Evolutionary conservation across 1,140 invertebrate species (phyloP), one percentile per base, ranked within the genome.

Genomic region (Zaprionus lachaisei): DNA sequence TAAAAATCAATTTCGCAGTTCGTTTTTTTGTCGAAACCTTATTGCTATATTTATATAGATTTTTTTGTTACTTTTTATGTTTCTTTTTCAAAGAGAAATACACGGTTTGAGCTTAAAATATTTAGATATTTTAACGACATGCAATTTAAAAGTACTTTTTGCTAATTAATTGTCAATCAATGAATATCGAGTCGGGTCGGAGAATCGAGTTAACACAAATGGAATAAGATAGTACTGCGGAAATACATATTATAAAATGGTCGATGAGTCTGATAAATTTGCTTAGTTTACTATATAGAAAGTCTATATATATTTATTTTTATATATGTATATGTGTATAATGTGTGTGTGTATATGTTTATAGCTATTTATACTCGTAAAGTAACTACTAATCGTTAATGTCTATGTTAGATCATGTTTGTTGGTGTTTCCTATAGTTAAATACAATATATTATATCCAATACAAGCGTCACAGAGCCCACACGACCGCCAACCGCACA

Each of bases 71-170:
- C 47, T 87, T 81, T 66, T 64, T 76, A 72, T 73, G 66, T 86
- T 89, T 89, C 85, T 89, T 89, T 89, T 89, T 89, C 22, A 89
- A 89, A 89, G 85, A 89, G 85, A 89, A 87, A 89, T 89, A 89
- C 85, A 89, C 81, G 80, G 68, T 84, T 89, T 83, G 79, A 84
- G 85, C 85, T 90, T 90, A 90, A 72, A 90, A 79, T 90, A 90
- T 76, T 90, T 72, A 90, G 89, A 90, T 81, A 90, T 85, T 85
- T 89, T 89, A 89, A 89, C 85, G 81, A 90, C 85, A 89, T 90
- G 81, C 73, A 87, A 67, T 74, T 87, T 61, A 74, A 89, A 87
- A 83, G 47, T 87, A 81, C 57, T 74, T 47, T 47, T 78, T 58
- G 70, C 83, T 87, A 77, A 75, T 83, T 78, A 89, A 81, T 83